Evolutionary conservation across 2,113 vertebrate genomes (phyloP).

Genomic region (Coreoperca whiteheadi): DNA sequence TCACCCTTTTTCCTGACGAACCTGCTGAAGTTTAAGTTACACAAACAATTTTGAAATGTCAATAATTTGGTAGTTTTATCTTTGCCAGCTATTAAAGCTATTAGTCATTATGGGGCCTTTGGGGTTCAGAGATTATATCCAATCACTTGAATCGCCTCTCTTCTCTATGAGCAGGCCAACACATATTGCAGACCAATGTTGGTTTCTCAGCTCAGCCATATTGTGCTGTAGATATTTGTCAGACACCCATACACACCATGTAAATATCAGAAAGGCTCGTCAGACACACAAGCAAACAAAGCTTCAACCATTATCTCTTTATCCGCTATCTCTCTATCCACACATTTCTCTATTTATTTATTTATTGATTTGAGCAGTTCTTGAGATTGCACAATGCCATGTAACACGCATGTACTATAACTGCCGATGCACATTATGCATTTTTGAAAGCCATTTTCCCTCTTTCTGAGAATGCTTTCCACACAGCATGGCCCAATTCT

Average conservation of each 20-base stretch:
- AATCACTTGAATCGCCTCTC: neutral
- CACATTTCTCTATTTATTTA: constrained; percentile 82
- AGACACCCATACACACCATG: constrained; percentile 8
- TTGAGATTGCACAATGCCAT: constrained; percentile 86
- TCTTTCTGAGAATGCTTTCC: constrained; percentile 83
- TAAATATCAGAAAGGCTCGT: constrained; percentile 27
- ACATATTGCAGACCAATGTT: neutral
- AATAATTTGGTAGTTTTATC: constrained; percentile 9
- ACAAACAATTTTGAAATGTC: constrained; percentile 18
- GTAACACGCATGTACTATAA: constrained; percentile 90
- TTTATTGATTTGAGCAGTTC: constrained; percentile 84
- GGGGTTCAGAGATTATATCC: no score
- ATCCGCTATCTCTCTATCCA: constrained; percentile 79
- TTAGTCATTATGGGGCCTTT: constrained; percentile 13
- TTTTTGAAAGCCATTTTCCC: constrained; percentile 96
- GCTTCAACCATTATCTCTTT: constrained; percentile 41
- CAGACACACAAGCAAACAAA: constrained; percentile 30
- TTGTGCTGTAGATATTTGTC: constrained; percentile 27
- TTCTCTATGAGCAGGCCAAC: constrained; percentile 14
- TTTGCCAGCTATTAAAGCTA: neutral
- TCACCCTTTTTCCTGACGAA: constrained; percentile 17
- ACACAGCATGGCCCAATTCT: constrained; percentile 72
- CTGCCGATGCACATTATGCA: constrained; percentile 88
- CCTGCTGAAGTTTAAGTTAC: constrained; percentile 28
- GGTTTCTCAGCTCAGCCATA: constrained; percentile 13